A percentile compares a stretch with the other conserved stretches of the same genome.
phyloP scores from a whole-genome alignment of 2,888 invertebrate species.

The Thecophora atra region DNA sequence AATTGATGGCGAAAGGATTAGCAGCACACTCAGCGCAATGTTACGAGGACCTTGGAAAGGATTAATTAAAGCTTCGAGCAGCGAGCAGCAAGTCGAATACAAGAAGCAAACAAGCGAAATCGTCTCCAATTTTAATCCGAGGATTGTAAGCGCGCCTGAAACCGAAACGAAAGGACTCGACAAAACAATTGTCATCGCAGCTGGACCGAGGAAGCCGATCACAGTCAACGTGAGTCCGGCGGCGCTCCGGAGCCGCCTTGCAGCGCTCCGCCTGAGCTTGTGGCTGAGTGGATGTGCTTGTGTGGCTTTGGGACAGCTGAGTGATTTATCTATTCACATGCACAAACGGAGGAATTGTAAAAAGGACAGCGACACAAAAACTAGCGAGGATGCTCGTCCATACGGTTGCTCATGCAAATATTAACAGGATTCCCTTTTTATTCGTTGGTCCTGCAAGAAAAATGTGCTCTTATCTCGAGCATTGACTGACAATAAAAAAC shows the following conservation, averaged over 20 bases:
- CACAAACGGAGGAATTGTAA: neutral
- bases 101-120: too few relatives aligned
- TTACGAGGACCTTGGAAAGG: neutral
- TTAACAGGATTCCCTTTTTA: conserved; percentile 22
- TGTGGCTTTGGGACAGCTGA: conserved; percentile 19
- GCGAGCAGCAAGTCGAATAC: neutral
- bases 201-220: neutral
- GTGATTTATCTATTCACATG: conserved; percentile 28
- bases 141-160: too few relatives aligned
- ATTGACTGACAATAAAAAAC: conserved; percentile 33
- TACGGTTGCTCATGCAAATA: conserved; percentile 37
- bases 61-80: conserved; percentile 20
- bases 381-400: conserved; percentile 18
- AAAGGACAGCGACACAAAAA: neutral
- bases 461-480: conserved; percentile 35
- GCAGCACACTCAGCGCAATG: conserved; percentile 17
- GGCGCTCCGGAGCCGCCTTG: neutral
- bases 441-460: conserved; percentile 26
- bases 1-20: conserved; percentile 40
- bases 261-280: neutral
- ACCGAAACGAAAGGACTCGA: neutral
- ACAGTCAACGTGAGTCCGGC: neutral
- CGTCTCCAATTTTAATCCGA: too few relatives aligned
- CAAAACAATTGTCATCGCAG: conserved; percentile 6
- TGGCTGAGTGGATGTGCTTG: neutral